Evolutionary conservation across 2,797 vertebrate species (phyloP).

Genomic region (Gymnodraco acuticeps): DNA sequence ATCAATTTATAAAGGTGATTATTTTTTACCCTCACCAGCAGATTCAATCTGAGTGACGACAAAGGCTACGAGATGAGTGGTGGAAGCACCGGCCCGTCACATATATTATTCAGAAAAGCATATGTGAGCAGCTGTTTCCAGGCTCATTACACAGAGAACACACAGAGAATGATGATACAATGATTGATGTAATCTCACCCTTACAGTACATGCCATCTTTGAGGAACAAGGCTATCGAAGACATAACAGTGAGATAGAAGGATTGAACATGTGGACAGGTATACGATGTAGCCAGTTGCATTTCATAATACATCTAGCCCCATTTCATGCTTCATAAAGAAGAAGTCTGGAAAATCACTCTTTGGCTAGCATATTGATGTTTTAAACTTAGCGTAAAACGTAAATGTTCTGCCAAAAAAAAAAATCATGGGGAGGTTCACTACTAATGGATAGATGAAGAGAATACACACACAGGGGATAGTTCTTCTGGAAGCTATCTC

Average conservation of each 20-base stretch:
- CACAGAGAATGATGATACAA: conserved; percentile 61
- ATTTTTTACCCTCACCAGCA: conserved; percentile 9
- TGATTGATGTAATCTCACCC: conserved; percentile 63
- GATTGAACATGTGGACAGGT: conserved; percentile 17
- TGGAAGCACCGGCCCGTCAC: conserved; percentile 41
- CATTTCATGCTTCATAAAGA: background rate
- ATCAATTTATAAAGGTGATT: conserved; percentile 12
- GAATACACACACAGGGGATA: conserved; percentile 13
- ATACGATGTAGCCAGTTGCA: background rate
- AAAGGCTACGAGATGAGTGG: conserved; percentile 48
- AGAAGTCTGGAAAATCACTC: background rate
- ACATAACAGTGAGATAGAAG: conserved; percentile 25
- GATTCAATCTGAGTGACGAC: conserved; percentile 5
- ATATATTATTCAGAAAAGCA: conserved; percentile 78
- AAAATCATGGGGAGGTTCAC: background rate
- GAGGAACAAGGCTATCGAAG: conserved; percentile 49
- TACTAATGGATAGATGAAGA: background rate
- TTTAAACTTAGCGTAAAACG: background rate
- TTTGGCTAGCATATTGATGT: background rate
- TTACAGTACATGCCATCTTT: conserved; percentile 33
- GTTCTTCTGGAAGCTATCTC: conserved; percentile 25
- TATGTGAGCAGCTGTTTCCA: conserved; percentile 75
- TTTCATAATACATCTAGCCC: background rate
- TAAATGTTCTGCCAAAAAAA: background rate
- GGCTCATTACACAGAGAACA: conserved; percentile 75